Percentiles rank a stretch among this genome's conserved stretches.
Conservation (phyloP, 2,113 vertebrate species). For the Rhegmatorhina hoffmannsi region DNA sequence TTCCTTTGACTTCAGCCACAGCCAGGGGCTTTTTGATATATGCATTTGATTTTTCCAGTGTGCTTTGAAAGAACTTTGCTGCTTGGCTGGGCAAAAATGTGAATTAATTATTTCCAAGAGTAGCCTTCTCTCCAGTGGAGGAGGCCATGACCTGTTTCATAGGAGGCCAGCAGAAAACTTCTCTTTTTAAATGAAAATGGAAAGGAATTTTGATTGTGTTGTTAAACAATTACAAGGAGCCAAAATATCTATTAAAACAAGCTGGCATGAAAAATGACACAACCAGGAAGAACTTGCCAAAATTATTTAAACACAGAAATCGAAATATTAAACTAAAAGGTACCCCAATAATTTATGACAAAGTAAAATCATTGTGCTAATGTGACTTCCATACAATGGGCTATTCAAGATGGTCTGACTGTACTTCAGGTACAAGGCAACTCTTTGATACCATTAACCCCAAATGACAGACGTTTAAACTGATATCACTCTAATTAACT, state of each 20-base stretch:
- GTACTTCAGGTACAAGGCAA: slow-evolving; percentile 54
- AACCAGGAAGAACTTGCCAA: neutral
- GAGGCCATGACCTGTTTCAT: slow-evolving; percentile 17
- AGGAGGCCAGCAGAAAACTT: neutral
- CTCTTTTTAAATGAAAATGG: slow-evolving; percentile 13
- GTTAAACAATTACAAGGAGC: neutral
- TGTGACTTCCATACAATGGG: slow-evolving; percentile 52
- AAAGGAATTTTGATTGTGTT: slow-evolving; percentile 13
- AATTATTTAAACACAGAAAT: slow-evolving; percentile 4
- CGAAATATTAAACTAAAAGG: slow-evolving; percentile 55
- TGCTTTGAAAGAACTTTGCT: slow-evolving; percentile 3
- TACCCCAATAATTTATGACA: slow-evolving; percentile 46
- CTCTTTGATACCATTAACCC: slow-evolving; percentile 79
- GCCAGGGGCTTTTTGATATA: neutral
- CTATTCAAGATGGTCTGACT: slow-evolving; percentile 56
- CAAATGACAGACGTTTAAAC: slow-evolving; percentile 78
- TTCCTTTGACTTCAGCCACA: slow-evolving; percentile 13
- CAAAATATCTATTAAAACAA: neutral
- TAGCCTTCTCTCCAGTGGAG: neutral
- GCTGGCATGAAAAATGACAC: neutral
- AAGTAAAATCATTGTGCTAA: slow-evolving; percentile 49
- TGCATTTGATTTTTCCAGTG: neutral
- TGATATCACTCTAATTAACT: slow-evolving; percentile 83
- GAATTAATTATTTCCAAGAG: slow-evolving; percentile 1
- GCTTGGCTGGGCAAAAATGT: slow-evolving; percentile 39